Conservation (phyloP, 2,888 invertebrate species). For the Hymenopus coronatus region DNA sequence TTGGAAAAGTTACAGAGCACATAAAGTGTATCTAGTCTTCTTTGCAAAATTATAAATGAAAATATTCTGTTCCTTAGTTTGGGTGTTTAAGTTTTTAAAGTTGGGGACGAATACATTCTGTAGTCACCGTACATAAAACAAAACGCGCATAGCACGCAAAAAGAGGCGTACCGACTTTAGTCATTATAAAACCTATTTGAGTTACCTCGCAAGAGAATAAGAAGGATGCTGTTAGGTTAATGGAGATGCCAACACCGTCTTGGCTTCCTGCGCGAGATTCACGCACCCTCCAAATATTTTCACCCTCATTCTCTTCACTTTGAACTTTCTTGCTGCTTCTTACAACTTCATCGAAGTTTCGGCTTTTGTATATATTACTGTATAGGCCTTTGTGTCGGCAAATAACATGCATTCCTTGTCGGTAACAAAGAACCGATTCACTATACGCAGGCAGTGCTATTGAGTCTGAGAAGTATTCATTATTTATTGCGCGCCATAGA, state of each 20-base stretch:
- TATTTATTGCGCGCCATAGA: constrained; percentile 22
- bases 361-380: constrained; percentile 32
- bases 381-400: constrained; percentile 30
- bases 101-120: too few species aligned
- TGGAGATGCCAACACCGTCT: background rate
- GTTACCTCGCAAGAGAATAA: background rate
- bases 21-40: too few species aligned
- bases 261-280: background rate
- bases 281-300: background rate
- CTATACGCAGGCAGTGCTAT: constrained; percentile 23
- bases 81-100: too few species aligned
- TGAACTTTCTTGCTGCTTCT: constrained; percentile 27
- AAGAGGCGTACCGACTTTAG: too few species aligned
- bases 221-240: background rate
- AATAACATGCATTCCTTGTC: constrained; percentile 30
- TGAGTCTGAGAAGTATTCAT: constrained; percentile 26
- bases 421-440: constrained; percentile 9
- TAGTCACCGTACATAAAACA: too few species aligned
- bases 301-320: background rate
- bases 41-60: too few species aligned
- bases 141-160: too few species aligned
- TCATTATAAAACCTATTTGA: background rate
- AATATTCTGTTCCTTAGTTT: too few species aligned
- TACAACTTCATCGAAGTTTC: constrained; percentile 25
- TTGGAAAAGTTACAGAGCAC: too few species aligned